These are phyloP conservation scores for Sesia apiformis DNA, from an alignment of 2,888 invertebrate species.

Conservation along the genomic window DNA sequence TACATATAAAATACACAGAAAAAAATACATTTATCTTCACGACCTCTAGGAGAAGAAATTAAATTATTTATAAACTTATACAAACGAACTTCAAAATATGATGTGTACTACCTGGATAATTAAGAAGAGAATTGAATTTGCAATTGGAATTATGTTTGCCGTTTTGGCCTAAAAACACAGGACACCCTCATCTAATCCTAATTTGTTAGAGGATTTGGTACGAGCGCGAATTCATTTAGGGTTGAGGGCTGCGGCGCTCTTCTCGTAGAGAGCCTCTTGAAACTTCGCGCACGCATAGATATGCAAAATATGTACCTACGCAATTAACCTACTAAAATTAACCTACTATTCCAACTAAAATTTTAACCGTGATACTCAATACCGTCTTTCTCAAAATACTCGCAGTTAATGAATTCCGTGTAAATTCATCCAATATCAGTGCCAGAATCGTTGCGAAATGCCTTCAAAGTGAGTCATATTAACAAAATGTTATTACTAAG, in stretches of 20 bases:
- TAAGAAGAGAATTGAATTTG: conserved; percentile 35
- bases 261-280: conserved; percentile 12
- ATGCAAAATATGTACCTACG: conserved; percentile 14
- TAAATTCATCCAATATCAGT: no score
- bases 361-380: no score
- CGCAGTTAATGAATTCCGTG: no score
- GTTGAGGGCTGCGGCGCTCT: conserved; percentile 17
- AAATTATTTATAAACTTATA: no score
- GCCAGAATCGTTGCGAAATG: no score
- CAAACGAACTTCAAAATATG: no score
- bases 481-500: not conserved
- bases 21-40: no score
- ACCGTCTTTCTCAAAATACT: no score
- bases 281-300: conserved; percentile 15
- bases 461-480: not conserved
- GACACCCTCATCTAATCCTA: conserved; percentile 52
- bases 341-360: no score
- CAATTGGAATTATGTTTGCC: conserved; percentile 43
- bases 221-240: conserved; percentile 36
- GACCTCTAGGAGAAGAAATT: no score
- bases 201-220: conserved; percentile 54
- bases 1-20: no score
- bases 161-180: conserved; percentile 45
- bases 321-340: no score
- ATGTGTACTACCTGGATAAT: conserved; percentile 18